Evolutionary conservation across 2,797 vertebrate species (phyloP).

Genomic region (Melanotaenia nigrans): DNA sequence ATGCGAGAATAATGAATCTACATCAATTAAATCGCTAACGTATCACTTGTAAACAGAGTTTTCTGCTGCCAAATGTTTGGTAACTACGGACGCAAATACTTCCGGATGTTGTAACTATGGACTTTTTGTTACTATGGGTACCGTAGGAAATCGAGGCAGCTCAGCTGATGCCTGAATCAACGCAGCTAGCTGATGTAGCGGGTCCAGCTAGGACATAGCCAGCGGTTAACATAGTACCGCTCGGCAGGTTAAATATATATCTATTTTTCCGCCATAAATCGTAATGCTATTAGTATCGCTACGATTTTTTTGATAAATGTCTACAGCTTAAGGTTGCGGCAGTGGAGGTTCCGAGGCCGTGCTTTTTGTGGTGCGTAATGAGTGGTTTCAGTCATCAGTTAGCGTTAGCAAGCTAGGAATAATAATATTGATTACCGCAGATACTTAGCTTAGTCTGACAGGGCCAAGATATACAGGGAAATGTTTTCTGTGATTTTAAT

Average conservation of each 20-base stretch:
- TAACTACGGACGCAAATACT: constrained; percentile 65
- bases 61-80: constrained; percentile 31
- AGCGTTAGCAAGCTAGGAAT: constrained; percentile 37
- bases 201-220: constrained; percentile 54
- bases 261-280: not conserved
- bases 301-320: constrained; percentile 40
- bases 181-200: constrained; percentile 50
- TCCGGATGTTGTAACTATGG: constrained; percentile 72
- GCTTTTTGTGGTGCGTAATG: constrained; percentile 63
- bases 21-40: not conserved
- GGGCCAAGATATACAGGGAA: not conserved
- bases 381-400: constrained; percentile 30
- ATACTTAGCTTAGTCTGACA: not conserved
- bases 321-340: constrained; percentile 36
- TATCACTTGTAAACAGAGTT: not conserved
- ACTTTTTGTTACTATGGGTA: constrained; percentile 62
- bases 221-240: constrained; percentile 40
- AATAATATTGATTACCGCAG: constrained; percentile 31
- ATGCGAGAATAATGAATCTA: not conserved
- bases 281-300: constrained; percentile 8
- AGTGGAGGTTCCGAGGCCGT: constrained; percentile 58
- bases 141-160: constrained; percentile 44
- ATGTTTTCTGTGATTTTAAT: not conserved
- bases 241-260: not conserved
- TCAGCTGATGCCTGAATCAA: constrained; percentile 52